Percentiles rank a stretch among this genome's conserved stretches.
phyloP scores from a whole-genome alignment of 2,797 vertebrate species.

The Naso thynnoides region DNA sequence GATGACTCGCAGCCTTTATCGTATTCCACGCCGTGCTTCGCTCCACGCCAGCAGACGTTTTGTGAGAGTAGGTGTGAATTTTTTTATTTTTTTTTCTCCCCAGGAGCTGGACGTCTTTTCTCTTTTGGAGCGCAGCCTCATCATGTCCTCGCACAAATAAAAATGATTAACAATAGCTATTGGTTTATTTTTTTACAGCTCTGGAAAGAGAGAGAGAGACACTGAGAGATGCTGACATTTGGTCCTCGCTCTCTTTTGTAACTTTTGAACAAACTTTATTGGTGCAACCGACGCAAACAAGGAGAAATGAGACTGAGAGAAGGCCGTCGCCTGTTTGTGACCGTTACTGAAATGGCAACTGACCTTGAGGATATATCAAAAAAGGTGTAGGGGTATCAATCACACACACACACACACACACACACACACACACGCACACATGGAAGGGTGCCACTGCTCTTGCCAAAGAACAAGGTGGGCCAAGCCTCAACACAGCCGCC shows the following conservation, averaged over 20 bases:
- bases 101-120: conserved; percentile 17
- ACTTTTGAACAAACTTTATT: conserved; percentile 43
- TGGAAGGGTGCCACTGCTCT: neutral
- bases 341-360: conserved; percentile 17
- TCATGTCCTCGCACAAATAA: conserved; percentile 20
- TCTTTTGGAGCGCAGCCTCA: conserved; percentile 11
- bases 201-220: neutral
- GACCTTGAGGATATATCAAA: conserved; percentile 42
- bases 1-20: conserved; percentile 41
- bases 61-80: conserved; percentile 40
- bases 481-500: conserved; percentile 6
- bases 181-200: conserved; percentile 43
- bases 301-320: neutral
- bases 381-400: conserved; percentile 12
- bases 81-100: neutral
- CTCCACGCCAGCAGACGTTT: conserved; percentile 32
- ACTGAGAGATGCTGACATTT: conserved; percentile 1
- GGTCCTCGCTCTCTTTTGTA: neutral
- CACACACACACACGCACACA: conserved; percentile 4
- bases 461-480: conserved; percentile 60
- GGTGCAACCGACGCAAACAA: neutral
- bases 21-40: conserved; percentile 17
- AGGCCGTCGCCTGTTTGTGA: conserved; percentile 50
- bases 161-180: conserved; percentile 45
- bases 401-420: conserved; percentile 26